phyloP scores from a whole-genome alignment of 2,797 vertebrate species.

The Enoplosus armatus region DNA sequence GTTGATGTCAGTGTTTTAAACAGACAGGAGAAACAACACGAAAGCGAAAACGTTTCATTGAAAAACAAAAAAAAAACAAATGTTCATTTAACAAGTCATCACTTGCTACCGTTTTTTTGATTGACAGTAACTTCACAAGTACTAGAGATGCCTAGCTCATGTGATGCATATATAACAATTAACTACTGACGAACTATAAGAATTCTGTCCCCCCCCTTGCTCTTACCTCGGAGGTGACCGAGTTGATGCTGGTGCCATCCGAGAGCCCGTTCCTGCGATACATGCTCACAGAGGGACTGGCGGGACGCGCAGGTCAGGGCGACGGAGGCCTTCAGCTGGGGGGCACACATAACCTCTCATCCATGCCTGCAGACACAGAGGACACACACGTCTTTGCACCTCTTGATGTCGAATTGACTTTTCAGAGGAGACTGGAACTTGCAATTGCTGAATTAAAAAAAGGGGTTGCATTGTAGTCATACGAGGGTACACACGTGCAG shows the following conservation, averaged over 20 bases:
- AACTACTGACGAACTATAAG: no score
- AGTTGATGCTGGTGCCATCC: constrained; percentile 93
- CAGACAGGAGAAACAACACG: no score
- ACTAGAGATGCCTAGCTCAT: neutral
- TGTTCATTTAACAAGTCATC: neutral
- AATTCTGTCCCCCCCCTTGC: neutral
- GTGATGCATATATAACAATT: no score
- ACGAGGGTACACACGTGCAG: no score
- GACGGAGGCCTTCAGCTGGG: constrained; percentile 82
- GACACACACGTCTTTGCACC: neutral
- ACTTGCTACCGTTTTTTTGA: no score
- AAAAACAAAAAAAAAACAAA: no score
- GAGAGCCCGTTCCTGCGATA: constrained; percentile 96
- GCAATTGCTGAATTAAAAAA: no score
- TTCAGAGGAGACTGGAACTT: no score
- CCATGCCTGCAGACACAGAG: constrained; percentile 73
- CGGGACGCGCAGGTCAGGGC: constrained; percentile 76
- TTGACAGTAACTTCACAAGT: no score
- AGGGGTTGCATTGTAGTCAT: no score
- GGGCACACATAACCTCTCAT: constrained; percentile 83
- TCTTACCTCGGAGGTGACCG: constrained; percentile 93
- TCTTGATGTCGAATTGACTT: neutral
- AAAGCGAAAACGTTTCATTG: no score
- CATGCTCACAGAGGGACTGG: constrained; percentile 89
- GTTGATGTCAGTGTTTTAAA: no score